Percentiles rank a stretch among this genome's conserved stretches.
Conservation (phyloP, 2,888 invertebrate species). For the Phasia obesa region DNA sequence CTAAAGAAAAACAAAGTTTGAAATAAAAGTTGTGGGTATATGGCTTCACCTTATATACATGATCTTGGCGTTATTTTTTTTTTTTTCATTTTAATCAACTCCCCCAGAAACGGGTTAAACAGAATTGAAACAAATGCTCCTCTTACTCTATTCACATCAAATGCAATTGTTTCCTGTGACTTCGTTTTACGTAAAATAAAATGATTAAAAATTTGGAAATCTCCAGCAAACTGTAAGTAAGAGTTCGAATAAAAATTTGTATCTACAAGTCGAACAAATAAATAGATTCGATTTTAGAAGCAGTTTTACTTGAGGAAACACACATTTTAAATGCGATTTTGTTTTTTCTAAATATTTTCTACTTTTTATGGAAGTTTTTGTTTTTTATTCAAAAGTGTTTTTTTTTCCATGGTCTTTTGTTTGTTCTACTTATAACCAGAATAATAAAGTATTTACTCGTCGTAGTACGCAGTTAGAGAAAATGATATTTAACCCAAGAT, state of each 20-base stretch:
- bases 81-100: no score
- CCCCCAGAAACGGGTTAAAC: constrained; percentile 40
- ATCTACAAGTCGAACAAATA: constrained; percentile 16
- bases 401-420: neutral
- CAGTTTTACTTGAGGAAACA: constrained; percentile 25
- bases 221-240: constrained; percentile 14
- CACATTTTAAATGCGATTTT: neutral
- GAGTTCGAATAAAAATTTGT: neutral
- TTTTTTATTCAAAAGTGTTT: constrained; percentile 17
- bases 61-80: no score
- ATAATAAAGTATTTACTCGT: constrained; percentile 41
- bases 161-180: constrained; percentile 38
- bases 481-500: constrained; percentile 67
- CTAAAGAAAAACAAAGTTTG: no score
- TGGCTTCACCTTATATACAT: no score
- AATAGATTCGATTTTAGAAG: constrained; percentile 41
- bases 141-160: constrained; percentile 41
- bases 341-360: constrained; percentile 7
- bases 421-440: constrained; percentile 40
- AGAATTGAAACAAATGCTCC: constrained; percentile 12
- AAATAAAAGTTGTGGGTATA: no score
- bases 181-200: constrained; percentile 32
- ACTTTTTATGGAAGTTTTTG: constrained; percentile 41
- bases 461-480: constrained; percentile 30
- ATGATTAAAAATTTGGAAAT: constrained; percentile 37